Conservation (phyloP, 2,113 vertebrate species). For the Podilymbus podiceps region DNA sequence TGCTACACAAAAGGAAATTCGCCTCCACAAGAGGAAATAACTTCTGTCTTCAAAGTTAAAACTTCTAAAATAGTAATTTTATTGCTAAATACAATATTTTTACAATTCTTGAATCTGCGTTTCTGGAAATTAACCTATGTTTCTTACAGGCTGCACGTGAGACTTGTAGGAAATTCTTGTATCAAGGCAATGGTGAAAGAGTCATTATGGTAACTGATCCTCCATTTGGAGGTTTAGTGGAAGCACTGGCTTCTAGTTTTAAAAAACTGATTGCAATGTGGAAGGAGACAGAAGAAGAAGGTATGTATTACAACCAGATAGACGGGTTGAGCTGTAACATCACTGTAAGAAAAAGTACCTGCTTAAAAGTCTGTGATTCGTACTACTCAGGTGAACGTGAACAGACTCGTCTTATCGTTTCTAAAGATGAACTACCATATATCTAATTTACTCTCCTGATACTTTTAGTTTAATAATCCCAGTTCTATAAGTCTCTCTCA, state of each 20-base stretch:
- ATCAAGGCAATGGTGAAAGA: conserved; percentile 71
- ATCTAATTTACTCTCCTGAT: not conserved
- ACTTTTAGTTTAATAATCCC: not conserved
- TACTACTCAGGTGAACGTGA: not conserved
- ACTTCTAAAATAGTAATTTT: not conserved
- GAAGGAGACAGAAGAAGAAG: conserved; percentile 70
- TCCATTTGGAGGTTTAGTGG: conserved; percentile 93
- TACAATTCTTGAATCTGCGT: not conserved
- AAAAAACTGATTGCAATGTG: conserved; percentile 81
- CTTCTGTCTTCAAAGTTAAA: not conserved
- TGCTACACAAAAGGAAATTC: not conserved
- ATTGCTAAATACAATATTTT: not conserved
- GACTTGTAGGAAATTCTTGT: conserved; percentile 81
- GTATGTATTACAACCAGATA: conserved; percentile 56
- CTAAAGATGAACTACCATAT: not conserved
- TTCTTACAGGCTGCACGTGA: conserved; percentile 75
- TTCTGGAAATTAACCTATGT: not conserved
- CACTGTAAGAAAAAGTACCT: not conserved
- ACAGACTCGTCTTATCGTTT: not conserved
- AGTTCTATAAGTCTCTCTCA: not conserved
- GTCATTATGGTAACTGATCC: conserved; percentile 92
- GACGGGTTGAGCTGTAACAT: not conserved
- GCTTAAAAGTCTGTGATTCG: not conserved
- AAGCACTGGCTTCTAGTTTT: conserved; percentile 90
- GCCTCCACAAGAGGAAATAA: not conserved